A percentile compares a stretch with the other conserved stretches of the same genome.
Conservation (phyloP, 2,113 vertebrate species). For the Sturnus vulgaris region DNA sequence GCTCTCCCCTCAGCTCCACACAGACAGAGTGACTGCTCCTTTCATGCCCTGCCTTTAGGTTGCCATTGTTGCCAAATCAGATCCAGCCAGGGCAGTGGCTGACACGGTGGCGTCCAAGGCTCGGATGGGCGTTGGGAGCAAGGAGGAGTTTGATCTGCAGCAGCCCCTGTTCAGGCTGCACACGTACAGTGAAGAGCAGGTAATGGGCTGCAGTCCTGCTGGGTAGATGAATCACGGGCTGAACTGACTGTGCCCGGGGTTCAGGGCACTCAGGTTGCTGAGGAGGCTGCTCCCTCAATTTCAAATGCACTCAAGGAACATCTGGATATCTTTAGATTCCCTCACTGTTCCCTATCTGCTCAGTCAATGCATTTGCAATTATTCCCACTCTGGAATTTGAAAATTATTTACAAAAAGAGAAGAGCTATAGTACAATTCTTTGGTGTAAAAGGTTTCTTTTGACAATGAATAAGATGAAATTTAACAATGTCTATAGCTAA, state of each 20-base stretch:
- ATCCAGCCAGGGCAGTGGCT: constrained; percentile 85
- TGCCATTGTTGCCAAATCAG: constrained; percentile 73
- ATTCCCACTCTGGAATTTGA: background rate
- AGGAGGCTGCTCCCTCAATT: background rate
- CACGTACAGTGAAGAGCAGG: constrained; percentile 89
- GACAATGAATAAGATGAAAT: background rate
- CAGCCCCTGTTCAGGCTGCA: constrained; percentile 86
- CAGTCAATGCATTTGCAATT: background rate
- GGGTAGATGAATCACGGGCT: background rate
- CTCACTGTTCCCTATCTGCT: background rate
- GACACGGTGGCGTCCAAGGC: constrained; percentile 83
- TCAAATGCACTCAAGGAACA: background rate
- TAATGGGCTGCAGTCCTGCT: background rate
- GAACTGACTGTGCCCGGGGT: background rate
- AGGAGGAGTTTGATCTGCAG: constrained; percentile 76
- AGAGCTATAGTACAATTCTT: background rate
- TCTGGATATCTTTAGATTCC: background rate
- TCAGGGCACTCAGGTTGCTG: background rate
- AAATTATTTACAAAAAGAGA: background rate
- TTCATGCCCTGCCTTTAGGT: constrained; percentile 66
- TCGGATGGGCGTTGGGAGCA: constrained; percentile 56
- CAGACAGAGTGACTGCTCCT: background rate
- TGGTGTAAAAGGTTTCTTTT: background rate
- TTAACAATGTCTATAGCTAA: background rate
- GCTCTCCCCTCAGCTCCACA: background rate